Evolutionary conservation across 2,113 vertebrate species (phyloP).

Genomic region (Hystrix cristata): DNA sequence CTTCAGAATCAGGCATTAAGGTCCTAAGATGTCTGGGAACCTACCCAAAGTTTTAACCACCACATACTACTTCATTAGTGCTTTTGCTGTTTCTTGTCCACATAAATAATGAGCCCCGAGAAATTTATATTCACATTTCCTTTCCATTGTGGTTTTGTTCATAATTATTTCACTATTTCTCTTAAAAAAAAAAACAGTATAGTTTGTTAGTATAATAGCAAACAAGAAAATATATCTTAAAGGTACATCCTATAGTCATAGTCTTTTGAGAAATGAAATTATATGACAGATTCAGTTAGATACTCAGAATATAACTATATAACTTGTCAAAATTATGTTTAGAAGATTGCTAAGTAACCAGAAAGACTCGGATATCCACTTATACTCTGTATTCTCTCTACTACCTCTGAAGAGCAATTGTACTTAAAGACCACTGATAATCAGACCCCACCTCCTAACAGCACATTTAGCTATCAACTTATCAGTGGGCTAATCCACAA

Average conservation of each 20-base stretch:
- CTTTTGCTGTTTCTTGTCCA: not conserved
- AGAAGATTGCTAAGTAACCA: not conserved
- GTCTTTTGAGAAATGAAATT: not conserved
- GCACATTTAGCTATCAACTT: not conserved
- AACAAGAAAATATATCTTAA: not conserved
- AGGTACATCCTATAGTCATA: not conserved
- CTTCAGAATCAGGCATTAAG: not conserved
- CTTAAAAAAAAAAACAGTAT: not conserved
- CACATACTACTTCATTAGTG: not conserved
- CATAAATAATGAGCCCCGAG: not conserved
- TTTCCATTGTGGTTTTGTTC: not conserved
- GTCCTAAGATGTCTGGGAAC: not conserved
- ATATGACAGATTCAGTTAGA: not conserved
- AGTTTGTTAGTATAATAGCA: not conserved
- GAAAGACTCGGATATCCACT: not conserved
- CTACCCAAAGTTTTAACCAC: not conserved
- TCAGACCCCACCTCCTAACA: not conserved
- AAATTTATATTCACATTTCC: not conserved
- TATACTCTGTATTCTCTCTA: not conserved
- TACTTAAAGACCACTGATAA: not conserved
- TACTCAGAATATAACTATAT: not conserved
- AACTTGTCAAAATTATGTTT: not conserved
- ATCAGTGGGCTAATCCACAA: not conserved
- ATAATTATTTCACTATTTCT: not conserved
- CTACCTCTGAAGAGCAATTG: not conserved